Conservation (phyloP, 2,888 invertebrate species). For the Deilephila elpenor region DNA sequence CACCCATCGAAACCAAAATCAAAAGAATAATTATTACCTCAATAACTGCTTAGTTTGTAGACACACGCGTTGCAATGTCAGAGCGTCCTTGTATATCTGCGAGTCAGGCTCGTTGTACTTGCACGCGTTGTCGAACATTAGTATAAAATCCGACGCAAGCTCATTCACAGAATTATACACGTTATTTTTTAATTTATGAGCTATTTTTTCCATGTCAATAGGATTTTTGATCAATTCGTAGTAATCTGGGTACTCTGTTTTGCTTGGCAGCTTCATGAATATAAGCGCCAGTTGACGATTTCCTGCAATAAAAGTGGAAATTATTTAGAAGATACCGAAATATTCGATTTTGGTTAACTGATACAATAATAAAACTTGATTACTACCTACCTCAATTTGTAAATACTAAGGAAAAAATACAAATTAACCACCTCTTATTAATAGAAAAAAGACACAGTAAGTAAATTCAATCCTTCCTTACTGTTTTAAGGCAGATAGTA, state of each 20-base stretch:
- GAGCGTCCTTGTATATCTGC: conserved; percentile 98
- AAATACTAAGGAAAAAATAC: too few species aligned
- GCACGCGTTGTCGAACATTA: conserved; percentile 98
- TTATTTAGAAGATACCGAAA: too few species aligned
- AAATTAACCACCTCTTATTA: too few species aligned
- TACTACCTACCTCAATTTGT: too few species aligned
- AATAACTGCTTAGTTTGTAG: conserved; percentile 96
- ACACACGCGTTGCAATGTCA: conserved; percentile 95
- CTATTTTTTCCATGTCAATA: conserved; percentile 97
- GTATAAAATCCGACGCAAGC: conserved; percentile 93
- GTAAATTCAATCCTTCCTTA: too few species aligned
- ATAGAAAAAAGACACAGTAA: too few species aligned
- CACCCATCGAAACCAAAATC: too few species aligned
- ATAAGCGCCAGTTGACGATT: conserved; percentile 96
- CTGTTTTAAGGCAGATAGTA: too few species aligned
- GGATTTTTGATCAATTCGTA: conserved; percentile 98
- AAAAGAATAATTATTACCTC: conserved; percentile 70
- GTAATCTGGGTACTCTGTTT: conserved; percentile 97
- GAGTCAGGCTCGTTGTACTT: conserved; percentile 99
- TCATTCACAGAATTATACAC: conserved; percentile 93
- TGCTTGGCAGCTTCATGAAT: conserved; percentile 97
- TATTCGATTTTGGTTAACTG: too few species aligned
- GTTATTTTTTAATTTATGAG: conserved; percentile 91
- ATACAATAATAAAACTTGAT: too few species aligned
- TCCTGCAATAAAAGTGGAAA: conserved; percentile 75